Conservation (phyloP, 2,797 vertebrate species). For the Lemur catta region DNA sequence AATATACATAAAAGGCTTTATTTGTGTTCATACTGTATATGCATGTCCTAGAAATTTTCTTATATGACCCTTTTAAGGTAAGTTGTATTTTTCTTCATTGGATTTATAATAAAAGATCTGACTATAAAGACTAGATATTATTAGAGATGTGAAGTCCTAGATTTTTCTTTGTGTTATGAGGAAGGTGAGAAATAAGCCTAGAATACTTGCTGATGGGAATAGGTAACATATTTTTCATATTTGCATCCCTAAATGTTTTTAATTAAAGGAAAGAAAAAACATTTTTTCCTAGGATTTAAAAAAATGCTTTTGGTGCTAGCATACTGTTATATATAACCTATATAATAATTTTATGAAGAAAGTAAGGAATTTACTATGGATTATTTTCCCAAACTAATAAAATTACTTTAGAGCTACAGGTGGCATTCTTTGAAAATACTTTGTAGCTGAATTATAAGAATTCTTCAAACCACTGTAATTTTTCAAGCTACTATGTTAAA, state of each 20-base stretch:
- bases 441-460: neutral
- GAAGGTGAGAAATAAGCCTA: neutral
- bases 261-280: neutral
- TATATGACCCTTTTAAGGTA: slow-evolving; percentile 31
- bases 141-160: neutral
- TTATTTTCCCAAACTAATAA: slow-evolving; percentile 23
- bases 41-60: slow-evolving; percentile 22
- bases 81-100: slow-evolving; percentile 22
- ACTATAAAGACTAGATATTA: slow-evolving; percentile 8
- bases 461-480: neutral
- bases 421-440: neutral
- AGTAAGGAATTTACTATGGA: neutral
- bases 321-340: neutral
- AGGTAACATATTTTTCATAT: neutral
- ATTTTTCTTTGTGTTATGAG: neutral
- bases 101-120: slow-evolving; percentile 27
- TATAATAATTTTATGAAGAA: neutral
- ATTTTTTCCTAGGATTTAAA: neutral
- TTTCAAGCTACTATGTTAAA: neutral
- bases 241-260: neutral
- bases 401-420: neutral
- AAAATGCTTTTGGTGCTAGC: neutral
- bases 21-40: neutral
- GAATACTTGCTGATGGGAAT: neutral
- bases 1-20: neutral